Conservation (phyloP, 1,140 invertebrate species). For the Cyclargus thomasi region DNA sequence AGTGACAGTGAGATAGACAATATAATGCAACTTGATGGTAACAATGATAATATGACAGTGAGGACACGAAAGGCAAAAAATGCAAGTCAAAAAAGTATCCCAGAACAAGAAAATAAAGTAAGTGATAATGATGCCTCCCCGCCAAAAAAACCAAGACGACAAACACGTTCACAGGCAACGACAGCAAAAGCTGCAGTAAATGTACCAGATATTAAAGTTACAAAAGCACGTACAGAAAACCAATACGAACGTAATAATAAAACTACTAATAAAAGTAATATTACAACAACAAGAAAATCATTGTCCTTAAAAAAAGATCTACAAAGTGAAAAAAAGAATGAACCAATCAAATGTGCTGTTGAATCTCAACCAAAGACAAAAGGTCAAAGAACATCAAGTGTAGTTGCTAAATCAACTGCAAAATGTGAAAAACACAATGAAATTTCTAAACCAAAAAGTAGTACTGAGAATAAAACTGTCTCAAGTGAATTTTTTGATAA, state of each 20-base stretch:
- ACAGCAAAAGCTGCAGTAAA: slow-evolving; percentile 19
- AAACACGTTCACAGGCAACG: slow-evolving; percentile 16
- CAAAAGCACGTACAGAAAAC: not conserved
- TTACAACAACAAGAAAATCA: slow-evolving; percentile 21
- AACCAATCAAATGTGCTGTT: not conserved
- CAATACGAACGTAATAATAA: slow-evolving; percentile 14
- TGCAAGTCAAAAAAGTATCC: slow-evolving; percentile 26
- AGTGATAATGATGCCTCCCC: slow-evolving; percentile 50
- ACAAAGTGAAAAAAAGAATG: slow-evolving; percentile 14
- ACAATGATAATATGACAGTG: slow-evolving; percentile 35
- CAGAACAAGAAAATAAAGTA: slow-evolving; percentile 27
- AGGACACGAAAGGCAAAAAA: slow-evolving; percentile 33
- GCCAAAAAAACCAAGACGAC: slow-evolving; percentile 45
- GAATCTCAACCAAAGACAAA: slow-evolving; percentile 18
- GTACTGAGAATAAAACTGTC: slow-evolving; percentile 36
- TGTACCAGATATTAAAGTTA: not conserved
- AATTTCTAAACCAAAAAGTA: slow-evolving; percentile 38
- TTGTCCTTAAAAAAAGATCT: slow-evolving; percentile 22
- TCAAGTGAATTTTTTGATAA: slow-evolving; percentile 55
- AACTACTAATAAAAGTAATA: slow-evolving; percentile 7
- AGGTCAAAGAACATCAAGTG: slow-evolving; percentile 17
- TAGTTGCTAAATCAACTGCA: slow-evolving; percentile 11
- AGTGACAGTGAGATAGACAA: slow-evolving; percentile 34
- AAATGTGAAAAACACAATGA: slow-evolving; percentile 27
- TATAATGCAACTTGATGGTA: slow-evolving; percentile 56